Evolutionary conservation across 1,140 invertebrate genomes (phyloP).

Genomic region (Melitaea cinxia): DNA sequence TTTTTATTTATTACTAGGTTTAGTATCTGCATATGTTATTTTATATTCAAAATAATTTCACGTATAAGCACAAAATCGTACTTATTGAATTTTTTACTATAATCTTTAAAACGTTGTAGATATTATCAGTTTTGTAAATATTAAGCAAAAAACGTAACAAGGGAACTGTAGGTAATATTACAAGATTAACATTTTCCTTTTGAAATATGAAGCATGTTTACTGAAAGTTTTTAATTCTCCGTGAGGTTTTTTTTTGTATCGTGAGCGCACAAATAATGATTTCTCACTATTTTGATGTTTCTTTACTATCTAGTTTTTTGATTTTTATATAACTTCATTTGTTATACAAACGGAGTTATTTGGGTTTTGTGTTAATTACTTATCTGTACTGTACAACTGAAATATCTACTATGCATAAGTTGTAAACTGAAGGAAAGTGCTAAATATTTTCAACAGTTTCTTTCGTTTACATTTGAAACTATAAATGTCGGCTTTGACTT

Average conservation of each 20-base stretch:
- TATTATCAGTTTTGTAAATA: constrained; percentile 33
- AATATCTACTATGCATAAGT: too few relatives aligned
- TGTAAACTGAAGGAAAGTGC: too few relatives aligned
- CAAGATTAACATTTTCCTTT: constrained; percentile 20
- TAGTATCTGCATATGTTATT: constrained; percentile 20
- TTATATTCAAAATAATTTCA: constrained; percentile 9
- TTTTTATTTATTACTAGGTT: constrained; percentile 27
- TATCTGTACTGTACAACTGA: too few relatives aligned
- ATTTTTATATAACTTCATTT: too few relatives aligned
- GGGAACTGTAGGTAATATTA: constrained; percentile 22
- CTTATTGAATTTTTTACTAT: constrained; percentile 7
- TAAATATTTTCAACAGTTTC: too few relatives aligned
- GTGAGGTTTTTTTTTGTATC: background rate
- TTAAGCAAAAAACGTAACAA: constrained; percentile 32
- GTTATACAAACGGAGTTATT: too few relatives aligned
- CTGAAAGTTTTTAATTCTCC: background rate
- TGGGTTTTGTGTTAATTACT: too few relatives aligned
- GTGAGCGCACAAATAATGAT: background rate
- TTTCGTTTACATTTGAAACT: too few relatives aligned
- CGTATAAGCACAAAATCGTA: constrained; percentile 23
- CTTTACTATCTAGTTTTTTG: background rate
- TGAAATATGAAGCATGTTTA: background rate
- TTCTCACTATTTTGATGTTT: background rate
- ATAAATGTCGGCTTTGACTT: too few relatives aligned
- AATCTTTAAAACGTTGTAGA: constrained; percentile 19